phyloP scores from a whole-genome alignment of 2,797 vertebrate species.

The Hoplostethus mediterraneus region DNA sequence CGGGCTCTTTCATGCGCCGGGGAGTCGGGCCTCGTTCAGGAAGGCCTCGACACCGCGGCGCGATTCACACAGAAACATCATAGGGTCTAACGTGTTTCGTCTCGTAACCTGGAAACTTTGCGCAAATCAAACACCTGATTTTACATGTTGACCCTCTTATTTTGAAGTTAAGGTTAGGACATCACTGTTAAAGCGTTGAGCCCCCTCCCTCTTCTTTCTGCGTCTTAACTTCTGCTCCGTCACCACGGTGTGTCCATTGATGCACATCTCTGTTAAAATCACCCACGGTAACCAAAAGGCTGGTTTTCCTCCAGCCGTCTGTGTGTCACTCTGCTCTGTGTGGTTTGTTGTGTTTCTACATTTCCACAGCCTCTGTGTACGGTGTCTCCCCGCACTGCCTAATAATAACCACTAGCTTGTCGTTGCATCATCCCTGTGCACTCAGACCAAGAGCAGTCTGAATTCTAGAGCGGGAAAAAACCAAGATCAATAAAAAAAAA shows the following conservation, averaged over 20 bases:
- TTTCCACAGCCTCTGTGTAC: not conserved
- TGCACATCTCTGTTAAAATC: no score
- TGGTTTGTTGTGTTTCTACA: slow-evolving; percentile 16
- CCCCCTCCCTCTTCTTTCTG: no score
- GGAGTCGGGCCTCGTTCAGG: slow-evolving; percentile 25
- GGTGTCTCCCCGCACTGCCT: slow-evolving; percentile 8
- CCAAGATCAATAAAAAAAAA: slow-evolving; percentile 18
- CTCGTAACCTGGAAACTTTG: no score
- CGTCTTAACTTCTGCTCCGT: no score
- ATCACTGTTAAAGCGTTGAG: no score
- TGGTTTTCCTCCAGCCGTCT: slow-evolving; percentile 12
- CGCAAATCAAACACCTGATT: no score
- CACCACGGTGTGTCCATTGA: not conserved
- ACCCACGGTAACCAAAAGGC: slow-evolving; percentile 8
- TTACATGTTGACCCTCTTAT: no score
- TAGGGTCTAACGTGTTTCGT: no score
- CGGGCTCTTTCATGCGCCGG: not conserved
- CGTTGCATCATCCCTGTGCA: slow-evolving; percentile 31
- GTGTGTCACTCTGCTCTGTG: slow-evolving; percentile 8
- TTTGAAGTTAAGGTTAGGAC: no score
- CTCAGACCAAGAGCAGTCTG: slow-evolving; percentile 8
- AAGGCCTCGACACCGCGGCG: slow-evolving; percentile 7
- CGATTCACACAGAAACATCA: slow-evolving; percentile 18
- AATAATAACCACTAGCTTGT: slow-evolving; percentile 36
- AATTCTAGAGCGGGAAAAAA: slow-evolving; percentile 2